Conservation (phyloP, 1,140 invertebrate genomes). For the Cardiocondyla obscurior region DNA sequence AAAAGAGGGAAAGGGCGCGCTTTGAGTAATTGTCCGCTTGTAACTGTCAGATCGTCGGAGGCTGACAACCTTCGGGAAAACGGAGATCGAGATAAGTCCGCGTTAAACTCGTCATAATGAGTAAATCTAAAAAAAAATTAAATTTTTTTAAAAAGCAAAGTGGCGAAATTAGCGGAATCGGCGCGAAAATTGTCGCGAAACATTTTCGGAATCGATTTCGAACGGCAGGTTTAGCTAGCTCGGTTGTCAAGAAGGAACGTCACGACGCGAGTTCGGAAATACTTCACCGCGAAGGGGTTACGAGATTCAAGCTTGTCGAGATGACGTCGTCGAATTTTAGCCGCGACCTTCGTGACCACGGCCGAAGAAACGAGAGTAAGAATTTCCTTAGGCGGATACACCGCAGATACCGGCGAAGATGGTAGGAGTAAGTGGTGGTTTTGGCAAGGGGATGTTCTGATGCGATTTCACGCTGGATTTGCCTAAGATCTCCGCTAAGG, state of each 20-base stretch:
- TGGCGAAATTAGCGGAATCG: background rate
- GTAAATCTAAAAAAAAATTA: background rate
- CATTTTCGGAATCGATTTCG: too few relatives aligned
- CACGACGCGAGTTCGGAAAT: too few relatives aligned
- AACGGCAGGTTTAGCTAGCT: too few relatives aligned
- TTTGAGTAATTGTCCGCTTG: slow-evolving; percentile 81
- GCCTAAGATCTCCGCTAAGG: slow-evolving; percentile 84
- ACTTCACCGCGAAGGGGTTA: background rate
- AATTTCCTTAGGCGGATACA: slow-evolving; percentile 64
- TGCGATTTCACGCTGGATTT: slow-evolving; percentile 85
- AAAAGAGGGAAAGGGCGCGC: slow-evolving; percentile 67
- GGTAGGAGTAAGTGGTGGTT: slow-evolving; percentile 83
- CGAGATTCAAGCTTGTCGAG: background rate
- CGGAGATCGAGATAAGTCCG: slow-evolving; percentile 66
- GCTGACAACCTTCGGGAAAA: slow-evolving; percentile 58
- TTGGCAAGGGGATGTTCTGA: slow-evolving; percentile 80
- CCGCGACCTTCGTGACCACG: slow-evolving; percentile 28
- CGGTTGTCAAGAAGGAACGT: too few relatives aligned
- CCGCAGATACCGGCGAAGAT: slow-evolving; percentile 65
- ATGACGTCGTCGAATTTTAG: slow-evolving; percentile 1
- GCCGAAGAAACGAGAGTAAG: slow-evolving; percentile 56
- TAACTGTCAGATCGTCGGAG: slow-evolving; percentile 76
- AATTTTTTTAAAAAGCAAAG: background rate
- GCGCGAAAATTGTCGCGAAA: too few relatives aligned
- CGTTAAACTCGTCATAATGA: background rate